Conservation (phyloP, 2,113 vertebrate species). For the Rattus rattus region DNA sequence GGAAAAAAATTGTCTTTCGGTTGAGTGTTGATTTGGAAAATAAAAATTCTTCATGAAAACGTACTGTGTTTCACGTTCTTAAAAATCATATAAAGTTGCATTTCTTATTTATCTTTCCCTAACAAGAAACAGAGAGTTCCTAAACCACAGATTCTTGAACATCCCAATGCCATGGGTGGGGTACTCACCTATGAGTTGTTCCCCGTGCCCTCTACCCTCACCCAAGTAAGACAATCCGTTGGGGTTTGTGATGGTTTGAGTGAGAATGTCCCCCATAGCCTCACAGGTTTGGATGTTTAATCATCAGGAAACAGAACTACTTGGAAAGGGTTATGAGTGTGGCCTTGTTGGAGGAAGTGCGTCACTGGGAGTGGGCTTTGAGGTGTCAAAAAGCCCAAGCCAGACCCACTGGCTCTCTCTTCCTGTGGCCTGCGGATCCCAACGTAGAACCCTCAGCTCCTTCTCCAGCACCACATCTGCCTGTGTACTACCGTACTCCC, state of each 20-base stretch:
- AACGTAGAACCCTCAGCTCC: not conserved
- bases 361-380: not conserved
- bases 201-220: not conserved
- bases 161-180: too few species aligned
- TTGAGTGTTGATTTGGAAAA: constrained; percentile 39
- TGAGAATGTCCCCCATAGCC: not conserved
- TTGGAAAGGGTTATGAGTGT: not conserved
- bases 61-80: constrained; percentile 41
- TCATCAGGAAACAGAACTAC: not conserved
- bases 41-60: constrained; percentile 20
- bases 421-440: not conserved
- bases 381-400: not conserved
- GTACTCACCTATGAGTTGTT: not conserved
- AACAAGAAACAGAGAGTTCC: constrained; percentile 20
- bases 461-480: not conserved
- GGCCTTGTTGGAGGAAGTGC: not conserved
- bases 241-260: not conserved
- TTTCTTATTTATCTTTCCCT: constrained; percentile 35
- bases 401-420: not conserved
- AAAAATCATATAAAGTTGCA: constrained; percentile 6
- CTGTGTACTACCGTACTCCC: not conserved
- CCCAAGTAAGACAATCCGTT: not conserved
- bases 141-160: not conserved
- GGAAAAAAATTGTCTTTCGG: constrained; percentile 12
- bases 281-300: not conserved